A percentile compares a stretch with the other conserved stretches of the same genome.
phyloP scores from a whole-genome alignment of 2,888 invertebrate genomes.

The Mechanitis mazaeus region DNA sequence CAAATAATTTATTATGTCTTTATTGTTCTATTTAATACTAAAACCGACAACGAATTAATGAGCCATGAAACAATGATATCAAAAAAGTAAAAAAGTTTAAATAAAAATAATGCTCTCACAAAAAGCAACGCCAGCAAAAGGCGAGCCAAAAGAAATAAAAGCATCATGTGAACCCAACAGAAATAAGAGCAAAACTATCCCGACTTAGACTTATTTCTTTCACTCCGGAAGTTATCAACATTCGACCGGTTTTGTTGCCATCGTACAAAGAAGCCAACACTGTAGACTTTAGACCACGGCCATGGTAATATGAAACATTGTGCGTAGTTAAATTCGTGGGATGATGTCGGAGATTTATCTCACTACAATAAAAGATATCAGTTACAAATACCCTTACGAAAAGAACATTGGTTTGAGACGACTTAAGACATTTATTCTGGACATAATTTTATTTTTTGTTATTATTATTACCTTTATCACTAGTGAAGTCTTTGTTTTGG shows the following conservation, averaged over 20 bases:
- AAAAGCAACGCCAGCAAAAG: conserved; percentile 46
- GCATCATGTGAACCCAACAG: conserved; percentile 50
- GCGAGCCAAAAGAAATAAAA: conserved; percentile 52
- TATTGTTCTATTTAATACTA: neutral
- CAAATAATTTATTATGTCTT: neutral
- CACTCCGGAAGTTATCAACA: conserved; percentile 64
- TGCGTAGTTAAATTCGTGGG: neutral
- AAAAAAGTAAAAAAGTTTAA: conserved; percentile 29
- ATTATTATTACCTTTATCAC: no score
- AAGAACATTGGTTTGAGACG: no score
- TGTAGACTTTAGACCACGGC: neutral
- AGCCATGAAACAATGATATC: conserved; percentile 10
- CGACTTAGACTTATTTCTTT: conserved; percentile 59
- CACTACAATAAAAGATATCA: no score
- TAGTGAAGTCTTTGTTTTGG: no score
- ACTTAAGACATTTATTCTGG: no score
- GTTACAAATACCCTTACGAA: no score
- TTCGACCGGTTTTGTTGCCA: conserved; percentile 56
- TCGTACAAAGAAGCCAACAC: conserved; percentile 10
- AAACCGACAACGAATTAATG: conserved; percentile 4
- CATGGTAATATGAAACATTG: neutral
- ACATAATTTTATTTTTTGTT: no score
- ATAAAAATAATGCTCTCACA: conserved; percentile 51
- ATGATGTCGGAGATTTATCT: no score
- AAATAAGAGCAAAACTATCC: conserved; percentile 54